phyloP scores from a whole-genome alignment of 1,140 invertebrate genomes.

The Pachypeltis micranthus region DNA sequence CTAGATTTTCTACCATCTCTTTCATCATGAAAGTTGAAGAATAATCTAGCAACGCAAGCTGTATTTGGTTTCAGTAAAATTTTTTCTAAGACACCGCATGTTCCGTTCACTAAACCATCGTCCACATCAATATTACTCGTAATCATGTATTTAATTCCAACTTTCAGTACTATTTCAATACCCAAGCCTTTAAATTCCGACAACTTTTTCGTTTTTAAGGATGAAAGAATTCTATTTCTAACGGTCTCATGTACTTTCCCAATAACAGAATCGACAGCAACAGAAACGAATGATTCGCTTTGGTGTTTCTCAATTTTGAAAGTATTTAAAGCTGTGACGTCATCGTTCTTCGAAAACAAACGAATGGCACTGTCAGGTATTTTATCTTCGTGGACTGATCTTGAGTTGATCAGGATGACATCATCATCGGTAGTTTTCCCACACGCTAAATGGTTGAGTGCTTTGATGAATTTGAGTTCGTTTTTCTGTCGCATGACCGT shows the following conservation, averaged over 20 bases:
- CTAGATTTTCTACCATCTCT: too few relatives aligned
- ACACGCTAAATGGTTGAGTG: neutral
- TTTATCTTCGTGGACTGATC: neutral
- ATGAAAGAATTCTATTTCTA: neutral
- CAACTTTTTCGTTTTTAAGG: neutral
- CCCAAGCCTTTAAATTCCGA: neutral
- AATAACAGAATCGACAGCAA: neutral
- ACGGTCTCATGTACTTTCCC: neutral
- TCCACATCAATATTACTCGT: neutral
- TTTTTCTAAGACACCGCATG: neutral
- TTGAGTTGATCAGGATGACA: neutral
- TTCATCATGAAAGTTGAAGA: too few relatives aligned
- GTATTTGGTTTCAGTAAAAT: too few relatives aligned
- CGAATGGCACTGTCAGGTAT: neutral
- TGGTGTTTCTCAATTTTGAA: neutral
- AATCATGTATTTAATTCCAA: constrained; percentile 1
- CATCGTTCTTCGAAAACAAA: neutral
- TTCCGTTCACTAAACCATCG: neutral
- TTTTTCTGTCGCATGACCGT: neutral
- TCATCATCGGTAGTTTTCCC: neutral
- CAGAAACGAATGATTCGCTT: neutral
- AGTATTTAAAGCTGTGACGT: neutral
- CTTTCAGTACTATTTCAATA: constrained; percentile 10
- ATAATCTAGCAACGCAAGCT: too few relatives aligned
- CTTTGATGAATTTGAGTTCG: neutral